Conservation (phyloP, 2,888 invertebrate genomes). For the Drosophila buzzatii region DNA sequence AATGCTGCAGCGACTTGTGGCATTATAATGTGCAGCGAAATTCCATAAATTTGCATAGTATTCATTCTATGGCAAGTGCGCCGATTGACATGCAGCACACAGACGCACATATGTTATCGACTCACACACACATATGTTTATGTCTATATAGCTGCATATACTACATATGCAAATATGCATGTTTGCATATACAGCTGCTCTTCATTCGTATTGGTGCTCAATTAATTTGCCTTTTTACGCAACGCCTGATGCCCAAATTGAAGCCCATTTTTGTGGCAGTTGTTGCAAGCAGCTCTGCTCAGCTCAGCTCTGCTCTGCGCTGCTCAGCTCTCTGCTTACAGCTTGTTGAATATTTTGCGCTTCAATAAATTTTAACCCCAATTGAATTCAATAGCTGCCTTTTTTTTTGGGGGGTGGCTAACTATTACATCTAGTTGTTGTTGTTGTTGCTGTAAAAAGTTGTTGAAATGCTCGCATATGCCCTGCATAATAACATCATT, state of each 20-base stretch:
- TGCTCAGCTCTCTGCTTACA: conserved; percentile 15
- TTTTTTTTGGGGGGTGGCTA: conserved; percentile 38
- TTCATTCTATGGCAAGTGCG: conserved; percentile 56
- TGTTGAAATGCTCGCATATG: conserved; percentile 71
- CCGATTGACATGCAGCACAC: conserved; percentile 55
- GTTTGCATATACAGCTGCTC: conserved; percentile 8
- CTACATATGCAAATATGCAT: neutral
- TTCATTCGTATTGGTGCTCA: conserved; percentile 49
- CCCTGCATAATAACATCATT: conserved; percentile 67
- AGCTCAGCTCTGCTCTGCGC: neutral
- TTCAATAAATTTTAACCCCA: conserved; percentile 71
- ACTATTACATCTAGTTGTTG: conserved; percentile 1
- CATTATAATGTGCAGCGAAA: conserved; percentile 28
- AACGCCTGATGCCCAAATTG: conserved; percentile 43
- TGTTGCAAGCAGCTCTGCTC: conserved; percentile 8
- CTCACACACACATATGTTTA: conserved; percentile 2
- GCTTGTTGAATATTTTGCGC: conserved; percentile 58
- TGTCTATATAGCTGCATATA: neutral
- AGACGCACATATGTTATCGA: conserved; percentile 1
- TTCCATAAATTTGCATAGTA: conserved; percentile 63
- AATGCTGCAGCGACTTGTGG: conserved; percentile 31
- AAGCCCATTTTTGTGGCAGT: conserved; percentile 24
- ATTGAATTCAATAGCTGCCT: conserved; percentile 37
- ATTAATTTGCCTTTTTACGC: conserved; percentile 66
- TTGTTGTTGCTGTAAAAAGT: conserved; percentile 41